Evolutionary conservation across 2,888 invertebrate species (phyloP).

Genomic region (Bimastos eiseni): DNA sequence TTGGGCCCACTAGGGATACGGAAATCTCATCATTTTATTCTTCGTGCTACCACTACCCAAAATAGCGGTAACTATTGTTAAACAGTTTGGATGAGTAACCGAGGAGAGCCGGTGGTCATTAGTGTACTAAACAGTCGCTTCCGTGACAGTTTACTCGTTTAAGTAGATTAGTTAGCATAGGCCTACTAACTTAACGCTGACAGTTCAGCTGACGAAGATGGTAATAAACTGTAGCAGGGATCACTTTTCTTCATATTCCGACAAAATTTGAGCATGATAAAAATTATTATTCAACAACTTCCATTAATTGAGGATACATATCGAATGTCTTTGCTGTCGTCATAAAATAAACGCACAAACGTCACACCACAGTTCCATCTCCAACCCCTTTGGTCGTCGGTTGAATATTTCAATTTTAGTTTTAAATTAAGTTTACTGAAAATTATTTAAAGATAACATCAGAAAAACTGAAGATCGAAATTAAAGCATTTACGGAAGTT

Average conservation of each 20-base stretch:
- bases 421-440: not conserved
- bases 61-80: too few species aligned
- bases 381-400: not conserved
- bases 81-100: too few species aligned
- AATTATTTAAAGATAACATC: not conserved
- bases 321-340: not conserved
- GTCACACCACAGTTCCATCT: not conserved
- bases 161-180: too few species aligned
- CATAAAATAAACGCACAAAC: not conserved
- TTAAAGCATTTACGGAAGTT: not conserved
- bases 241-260: not conserved
- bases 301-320: not conserved
- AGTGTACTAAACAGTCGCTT: too few species aligned
- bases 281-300: not conserved
- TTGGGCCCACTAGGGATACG: too few species aligned
- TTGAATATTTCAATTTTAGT: not conserved
- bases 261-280: not conserved
- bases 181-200: not conserved
- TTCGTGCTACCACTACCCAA: too few species aligned
- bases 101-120: too few species aligned
- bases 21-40: too few species aligned
- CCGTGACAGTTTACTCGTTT: too few species aligned
- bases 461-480: slow-evolving; percentile 10
- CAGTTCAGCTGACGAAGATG: not conserved
- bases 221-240: not conserved